Evolutionary conservation across 2,888 invertebrate genomes (phyloP), one percentile per base, ranked within the genome.

Genomic region (Mesorhabditis belari): DNA sequence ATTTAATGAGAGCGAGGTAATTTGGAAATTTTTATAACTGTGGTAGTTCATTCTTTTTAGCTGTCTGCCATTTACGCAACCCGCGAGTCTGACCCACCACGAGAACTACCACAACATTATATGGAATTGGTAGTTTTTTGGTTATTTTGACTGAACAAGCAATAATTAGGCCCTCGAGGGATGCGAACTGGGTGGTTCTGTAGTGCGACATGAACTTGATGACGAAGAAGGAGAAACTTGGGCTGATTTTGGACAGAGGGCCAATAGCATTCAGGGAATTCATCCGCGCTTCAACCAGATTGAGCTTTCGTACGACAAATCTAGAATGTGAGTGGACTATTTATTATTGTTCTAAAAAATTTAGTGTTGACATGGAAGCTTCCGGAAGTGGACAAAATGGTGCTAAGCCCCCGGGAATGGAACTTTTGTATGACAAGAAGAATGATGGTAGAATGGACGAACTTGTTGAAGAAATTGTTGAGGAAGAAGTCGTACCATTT

Each of bases 1-100:
- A 19, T 61, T 56, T 49, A 61, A 61, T 25, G 27, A 28, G 26
- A 27, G 56, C 52, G 28, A n/a, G 12, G 61, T 61, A 24, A n/a
- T 35, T 35, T 35, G 12, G 44, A 35, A 9, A 2, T 35, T 35
- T 35, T n/a, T 17, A 35, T 35, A n/a, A 35, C n/a, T 35, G 44
- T 35, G 12, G 12, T 35, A 35, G 12, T 17, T 17, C n/a, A 12
- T 19, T 54, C 12, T 25, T 49, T 56, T n/a, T 44, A 61, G 61
- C 49, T 61, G 19, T 54, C 49, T 23, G 24, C 49, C 5, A 49
- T 61, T 2, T 55, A 57, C n/a, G 19, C 55, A 12, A 55, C 57
- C 3, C 49, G 52, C 4, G 21, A 50, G n/a, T 49, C 23, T 9
- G 61, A 61, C 25, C 56, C 61, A 21, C 61, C 55, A 6, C 57